Percentiles rank a stretch among this genome's conserved stretches.
Evolutionary conservation across 2,113 vertebrate species (phyloP).

Genomic region (Equus quagga): DNA sequence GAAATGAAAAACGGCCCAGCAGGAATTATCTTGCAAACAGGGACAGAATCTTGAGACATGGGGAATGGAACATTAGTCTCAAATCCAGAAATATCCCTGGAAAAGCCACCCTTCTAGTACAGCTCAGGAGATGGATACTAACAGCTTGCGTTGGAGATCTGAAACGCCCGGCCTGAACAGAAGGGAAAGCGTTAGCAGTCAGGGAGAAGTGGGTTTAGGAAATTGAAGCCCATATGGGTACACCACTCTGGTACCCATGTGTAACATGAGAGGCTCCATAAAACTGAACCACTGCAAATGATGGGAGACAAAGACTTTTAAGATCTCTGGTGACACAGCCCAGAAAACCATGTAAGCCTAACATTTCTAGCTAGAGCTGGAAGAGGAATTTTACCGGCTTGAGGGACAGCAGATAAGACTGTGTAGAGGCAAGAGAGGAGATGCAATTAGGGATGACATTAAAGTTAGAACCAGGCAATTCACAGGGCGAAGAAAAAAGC

Average conservation of each 20-base stretch:
- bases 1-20: not conserved
- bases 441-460: not conserved
- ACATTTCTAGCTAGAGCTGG: not conserved
- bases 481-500: not conserved
- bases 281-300: not conserved
- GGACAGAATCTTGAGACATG: not conserved
- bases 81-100: not conserved
- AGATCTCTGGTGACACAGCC: not conserved
- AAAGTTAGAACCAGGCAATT: not conserved
- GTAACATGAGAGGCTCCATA: not conserved
- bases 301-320: not conserved
- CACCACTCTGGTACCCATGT: not conserved
- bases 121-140: not conserved
- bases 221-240: not conserved
- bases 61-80: constrained; percentile 31
- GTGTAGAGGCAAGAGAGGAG: not conserved
- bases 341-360: not conserved
- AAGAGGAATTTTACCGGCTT: not conserved
- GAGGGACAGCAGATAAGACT: not conserved
- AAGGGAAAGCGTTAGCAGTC: not conserved
- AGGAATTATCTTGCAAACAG: not conserved
- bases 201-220: not conserved
- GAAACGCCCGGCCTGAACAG: not conserved
- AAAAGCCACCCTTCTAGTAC: not conserved
- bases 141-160: not conserved